Evolutionary conservation across 2,113 vertebrate species (phyloP).

Genomic region (Felis chaus): DNA sequence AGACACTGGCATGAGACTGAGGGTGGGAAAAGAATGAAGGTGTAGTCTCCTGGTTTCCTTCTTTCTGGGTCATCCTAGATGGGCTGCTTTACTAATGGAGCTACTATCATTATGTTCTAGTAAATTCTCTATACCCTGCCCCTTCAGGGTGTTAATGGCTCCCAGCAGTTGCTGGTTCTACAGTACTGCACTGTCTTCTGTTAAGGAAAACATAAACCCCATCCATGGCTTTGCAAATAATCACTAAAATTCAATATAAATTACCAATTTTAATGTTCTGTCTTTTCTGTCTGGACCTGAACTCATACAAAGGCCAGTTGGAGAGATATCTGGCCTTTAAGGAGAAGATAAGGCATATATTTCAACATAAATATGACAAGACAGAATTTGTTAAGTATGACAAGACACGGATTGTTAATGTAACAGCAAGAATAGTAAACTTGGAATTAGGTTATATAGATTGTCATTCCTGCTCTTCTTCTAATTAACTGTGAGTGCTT

Average conservation of each 20-base stretch:
- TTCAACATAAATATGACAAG: not conserved
- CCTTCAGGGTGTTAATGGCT: no score
- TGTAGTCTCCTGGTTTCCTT: not conserved
- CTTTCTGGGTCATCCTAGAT: not conserved
- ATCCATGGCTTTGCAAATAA: not conserved
- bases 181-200: not conserved
- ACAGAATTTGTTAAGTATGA: not conserved
- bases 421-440: not conserved
- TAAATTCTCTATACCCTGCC: rapidly evolving
- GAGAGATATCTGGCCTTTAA: not conserved
- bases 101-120: not conserved
- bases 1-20: not conserved
- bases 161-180: not conserved
- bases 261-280: not conserved
- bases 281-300: not conserved
- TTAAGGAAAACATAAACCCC: not conserved
- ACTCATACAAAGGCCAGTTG: not conserved
- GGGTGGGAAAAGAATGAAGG: not conserved
- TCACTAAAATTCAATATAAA: not conserved
- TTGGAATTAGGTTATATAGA: not conserved
- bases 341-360: not conserved
- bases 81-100: not conserved
- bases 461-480: not conserved
- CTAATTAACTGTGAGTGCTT: not conserved
- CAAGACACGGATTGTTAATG: not conserved